phyloP scores from a whole-genome alignment of 2,113 vertebrate species.

The Typhlomys cinereus region DNA sequence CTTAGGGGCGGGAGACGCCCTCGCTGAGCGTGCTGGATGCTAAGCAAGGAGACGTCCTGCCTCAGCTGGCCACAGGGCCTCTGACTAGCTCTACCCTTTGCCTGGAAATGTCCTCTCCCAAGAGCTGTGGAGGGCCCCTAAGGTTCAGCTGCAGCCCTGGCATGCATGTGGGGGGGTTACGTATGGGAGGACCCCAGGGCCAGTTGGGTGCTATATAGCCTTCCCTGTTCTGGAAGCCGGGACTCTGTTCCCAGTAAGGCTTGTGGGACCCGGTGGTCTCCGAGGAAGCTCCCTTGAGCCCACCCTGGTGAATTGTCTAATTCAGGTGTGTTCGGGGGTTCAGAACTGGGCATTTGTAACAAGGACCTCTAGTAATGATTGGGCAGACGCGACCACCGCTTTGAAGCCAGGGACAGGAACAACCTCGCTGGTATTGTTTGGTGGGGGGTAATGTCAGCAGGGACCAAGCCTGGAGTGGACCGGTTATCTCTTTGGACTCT shows the following conservation, averaged over 20 bases:
- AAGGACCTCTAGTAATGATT: neutral
- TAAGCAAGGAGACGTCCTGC: neutral
- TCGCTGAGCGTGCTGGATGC: neutral
- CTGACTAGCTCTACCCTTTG: neutral
- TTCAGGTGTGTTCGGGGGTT: neutral
- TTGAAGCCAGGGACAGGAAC: neutral
- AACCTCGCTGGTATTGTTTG: neutral
- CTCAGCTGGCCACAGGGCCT: neutral
- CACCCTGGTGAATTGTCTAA: neutral
- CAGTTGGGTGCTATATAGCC: no score
- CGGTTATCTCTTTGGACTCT: neutral
- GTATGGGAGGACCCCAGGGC: neutral
- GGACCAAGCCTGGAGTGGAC: neutral
- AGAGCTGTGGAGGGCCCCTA: neutral
- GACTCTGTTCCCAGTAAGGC: neutral
- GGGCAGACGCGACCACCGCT: neutral
- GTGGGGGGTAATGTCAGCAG: neutral
- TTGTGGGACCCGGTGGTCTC: neutral
- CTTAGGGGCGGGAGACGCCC: neutral
- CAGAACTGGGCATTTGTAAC: neutral
- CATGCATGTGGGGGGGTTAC: neutral
- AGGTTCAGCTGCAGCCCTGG: neutral
- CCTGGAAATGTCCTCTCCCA: neutral
- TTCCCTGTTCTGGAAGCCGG: neutral
- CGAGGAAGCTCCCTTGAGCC: neutral